Percentiles rank a stretch among this genome's conserved stretches.
These are phyloP conservation scores for Drosophila watanabei DNA, from an alignment of 1,140 invertebrate genomes.

Conservation along the genomic window DNA sequence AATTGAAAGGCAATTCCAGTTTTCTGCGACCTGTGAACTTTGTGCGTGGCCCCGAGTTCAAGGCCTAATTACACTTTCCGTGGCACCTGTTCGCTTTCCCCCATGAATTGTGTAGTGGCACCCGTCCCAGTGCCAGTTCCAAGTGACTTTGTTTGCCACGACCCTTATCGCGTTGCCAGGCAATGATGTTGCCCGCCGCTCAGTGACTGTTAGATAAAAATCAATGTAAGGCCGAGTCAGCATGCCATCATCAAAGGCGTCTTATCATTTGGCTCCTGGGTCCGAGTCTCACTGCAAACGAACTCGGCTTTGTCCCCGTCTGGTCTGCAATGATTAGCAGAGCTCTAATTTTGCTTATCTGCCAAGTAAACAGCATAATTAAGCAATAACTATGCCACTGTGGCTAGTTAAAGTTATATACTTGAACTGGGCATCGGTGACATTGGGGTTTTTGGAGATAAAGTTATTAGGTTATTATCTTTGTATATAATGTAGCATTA, in stretches of 20 bases:
- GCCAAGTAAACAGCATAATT: slow-evolving; percentile 46
- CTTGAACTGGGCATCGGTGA: slow-evolving; percentile 6
- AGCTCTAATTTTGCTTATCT: slow-evolving; percentile 70
- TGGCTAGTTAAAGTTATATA: slow-evolving; percentile 3
- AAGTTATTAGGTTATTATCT: neutral
- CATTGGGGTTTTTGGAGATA: neutral
- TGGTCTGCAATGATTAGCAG: slow-evolving; percentile 49
- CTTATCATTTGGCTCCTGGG: slow-evolving; percentile 26
- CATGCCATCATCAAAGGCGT: slow-evolving; percentile 14
- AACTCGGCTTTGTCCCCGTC: slow-evolving; percentile 2
- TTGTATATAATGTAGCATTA: neutral
- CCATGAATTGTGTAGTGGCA: slow-evolving; percentile 57
- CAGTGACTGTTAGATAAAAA: slow-evolving; percentile 60
- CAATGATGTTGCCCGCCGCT: neutral
- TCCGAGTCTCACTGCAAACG: neutral
- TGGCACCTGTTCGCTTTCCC: slow-evolving; percentile 64
- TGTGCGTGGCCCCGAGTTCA: slow-evolving; percentile 58
- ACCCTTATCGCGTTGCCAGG: slow-evolving; percentile 62
- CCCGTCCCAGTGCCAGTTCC: slow-evolving; percentile 6
- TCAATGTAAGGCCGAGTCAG: slow-evolving; percentile 52
- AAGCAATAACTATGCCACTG: slow-evolving; percentile 46
- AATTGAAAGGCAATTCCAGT: slow-evolving; percentile 43
- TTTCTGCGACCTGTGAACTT: slow-evolving; percentile 42
- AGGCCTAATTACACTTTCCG: slow-evolving; percentile 59
- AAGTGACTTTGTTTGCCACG: slow-evolving; percentile 53